Conservation (phyloP, 2,797 vertebrate genomes). For the Sparus aurata region DNA sequence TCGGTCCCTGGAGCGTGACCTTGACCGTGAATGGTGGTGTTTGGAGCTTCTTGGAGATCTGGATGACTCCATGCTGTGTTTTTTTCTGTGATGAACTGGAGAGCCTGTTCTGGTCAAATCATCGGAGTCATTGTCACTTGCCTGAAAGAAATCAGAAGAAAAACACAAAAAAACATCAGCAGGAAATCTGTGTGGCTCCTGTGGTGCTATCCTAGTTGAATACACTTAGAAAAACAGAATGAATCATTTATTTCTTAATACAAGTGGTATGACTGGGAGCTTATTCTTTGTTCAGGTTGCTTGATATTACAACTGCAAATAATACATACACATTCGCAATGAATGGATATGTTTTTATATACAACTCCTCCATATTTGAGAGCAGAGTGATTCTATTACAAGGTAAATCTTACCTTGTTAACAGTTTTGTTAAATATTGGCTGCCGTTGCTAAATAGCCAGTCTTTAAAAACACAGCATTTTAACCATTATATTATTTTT, state of each 20-base stretch:
- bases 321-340: not conserved
- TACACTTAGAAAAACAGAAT: not conserved
- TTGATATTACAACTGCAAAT: not conserved
- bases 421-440: not conserved
- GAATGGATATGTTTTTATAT: too few relatives aligned
- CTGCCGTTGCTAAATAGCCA: too few relatives aligned
- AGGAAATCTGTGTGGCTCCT: not conserved
- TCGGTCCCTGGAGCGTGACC: slow-evolving; percentile 91
- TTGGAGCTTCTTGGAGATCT: slow-evolving; percentile 92
- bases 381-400: not conserved
- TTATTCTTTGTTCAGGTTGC: not conserved
- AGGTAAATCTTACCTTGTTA: too few relatives aligned
- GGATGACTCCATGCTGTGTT: slow-evolving; percentile 90
- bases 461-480: too few relatives aligned
- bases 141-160: slow-evolving; percentile 77
- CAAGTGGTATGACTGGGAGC: not conserved
- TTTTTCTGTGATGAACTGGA: slow-evolving; percentile 89
- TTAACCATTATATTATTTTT: not conserved
- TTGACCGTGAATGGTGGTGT: slow-evolving; percentile 94
- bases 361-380: not conserved
- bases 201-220: not conserved
- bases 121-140: slow-evolving; percentile 90
- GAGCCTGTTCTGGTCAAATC: slow-evolving; percentile 87
- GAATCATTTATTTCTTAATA: not conserved
- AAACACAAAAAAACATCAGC: not conserved